A percentile compares a stretch with the other conserved stretches of the same genome.
These are phyloP conservation scores for Catostylus mosaicus DNA, from an alignment of 30 jellyfish, hydroid and myxozoan genomes.

Conservation along the genomic window DNA sequence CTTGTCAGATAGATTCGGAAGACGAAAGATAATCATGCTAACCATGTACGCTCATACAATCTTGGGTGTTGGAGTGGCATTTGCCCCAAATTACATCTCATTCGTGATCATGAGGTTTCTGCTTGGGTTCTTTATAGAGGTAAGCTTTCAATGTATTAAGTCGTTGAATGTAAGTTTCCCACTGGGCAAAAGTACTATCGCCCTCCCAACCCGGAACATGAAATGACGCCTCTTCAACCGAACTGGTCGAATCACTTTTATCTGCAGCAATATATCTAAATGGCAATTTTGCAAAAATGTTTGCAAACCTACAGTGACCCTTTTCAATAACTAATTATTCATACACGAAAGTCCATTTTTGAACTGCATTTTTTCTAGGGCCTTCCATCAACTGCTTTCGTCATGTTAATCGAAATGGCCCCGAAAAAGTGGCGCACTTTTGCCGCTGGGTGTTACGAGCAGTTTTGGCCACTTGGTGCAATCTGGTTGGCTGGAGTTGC, in stretches of 20 bases:
- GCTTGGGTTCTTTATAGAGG: conserved; percentile 62
- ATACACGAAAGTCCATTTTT: no score
- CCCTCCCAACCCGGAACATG: no score
- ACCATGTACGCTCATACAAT: conserved; percentile 45
- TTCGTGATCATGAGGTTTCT: conserved; percentile 42
- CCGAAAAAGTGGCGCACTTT: conserved; percentile 17
- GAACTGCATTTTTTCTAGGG: conserved; percentile 33
- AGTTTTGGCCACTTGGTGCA: conserved; percentile 66
- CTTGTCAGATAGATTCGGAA: conserved; percentile 55
- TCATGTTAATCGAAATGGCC: conserved; percentile 60
- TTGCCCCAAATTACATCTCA: conserved; percentile 22
- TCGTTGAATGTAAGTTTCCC: no score
- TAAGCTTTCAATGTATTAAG: no score
- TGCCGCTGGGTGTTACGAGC: conserved; percentile 63
- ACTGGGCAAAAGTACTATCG: no score
- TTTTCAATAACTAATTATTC: no score
- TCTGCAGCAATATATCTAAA: no score
- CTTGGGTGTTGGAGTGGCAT: conserved; percentile 34
- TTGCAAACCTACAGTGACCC: no score
- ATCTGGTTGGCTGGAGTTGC: conserved; percentile 66
- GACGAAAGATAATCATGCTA: conserved; percentile 44
- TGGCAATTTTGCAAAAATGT: no score
- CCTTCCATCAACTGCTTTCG: conserved; percentile 27
- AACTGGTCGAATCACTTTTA: no score
- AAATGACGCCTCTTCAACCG: no score